A percentile compares a stretch with the other conserved stretches of the same genome.
These are phyloP conservation scores for Orgyia antiqua DNA, from an alignment of 2,888 invertebrate genomes.

Conservation along the genomic window DNA sequence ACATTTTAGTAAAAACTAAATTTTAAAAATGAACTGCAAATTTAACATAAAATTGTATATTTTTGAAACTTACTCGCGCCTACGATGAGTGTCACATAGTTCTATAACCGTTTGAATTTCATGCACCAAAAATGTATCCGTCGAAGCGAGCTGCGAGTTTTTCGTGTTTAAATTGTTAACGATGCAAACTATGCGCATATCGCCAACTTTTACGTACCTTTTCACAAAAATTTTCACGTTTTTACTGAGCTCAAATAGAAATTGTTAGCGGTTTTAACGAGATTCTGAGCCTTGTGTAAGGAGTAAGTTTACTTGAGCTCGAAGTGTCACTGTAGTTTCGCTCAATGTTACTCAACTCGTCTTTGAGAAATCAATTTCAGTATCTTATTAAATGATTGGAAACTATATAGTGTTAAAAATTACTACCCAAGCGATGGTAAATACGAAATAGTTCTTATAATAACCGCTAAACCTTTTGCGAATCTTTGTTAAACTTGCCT, in stretches of 20 bases:
- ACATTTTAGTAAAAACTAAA: too few relatives aligned
- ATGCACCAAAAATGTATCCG: slow-evolving; percentile 59
- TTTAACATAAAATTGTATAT: slow-evolving; percentile 11
- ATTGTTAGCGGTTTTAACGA: slow-evolving; percentile 27
- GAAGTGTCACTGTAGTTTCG: slow-evolving; percentile 1
- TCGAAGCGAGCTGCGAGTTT: slow-evolving; percentile 33
- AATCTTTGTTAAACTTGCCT: too few relatives aligned
- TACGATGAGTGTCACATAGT: slow-evolving; percentile 15
- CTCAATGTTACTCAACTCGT: too few relatives aligned
- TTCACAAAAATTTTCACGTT: slow-evolving; percentile 22
- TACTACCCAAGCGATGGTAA: too few relatives aligned
- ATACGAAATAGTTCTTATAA: too few relatives aligned
- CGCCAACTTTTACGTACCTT: slow-evolving; percentile 22
- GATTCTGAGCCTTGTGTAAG: slow-evolving; percentile 19
- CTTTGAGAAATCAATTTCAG: too few relatives aligned
- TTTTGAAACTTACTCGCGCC: slow-evolving; percentile 7
- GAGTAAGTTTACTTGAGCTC: slow-evolving; percentile 1
- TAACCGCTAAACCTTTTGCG: too few relatives aligned
- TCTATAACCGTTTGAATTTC: slow-evolving; percentile 39
- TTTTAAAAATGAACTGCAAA: too few relatives aligned
- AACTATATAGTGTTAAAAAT: too few relatives aligned
- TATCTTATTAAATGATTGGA: too few relatives aligned
- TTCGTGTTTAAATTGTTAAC: slow-evolving; percentile 64
- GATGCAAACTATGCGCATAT: slow-evolving; percentile 28
- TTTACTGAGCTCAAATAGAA: slow-evolving; percentile 18